phyloP scores from a whole-genome alignment of 2,797 vertebrate genomes.

The Limnodromus scolopaceus region DNA sequence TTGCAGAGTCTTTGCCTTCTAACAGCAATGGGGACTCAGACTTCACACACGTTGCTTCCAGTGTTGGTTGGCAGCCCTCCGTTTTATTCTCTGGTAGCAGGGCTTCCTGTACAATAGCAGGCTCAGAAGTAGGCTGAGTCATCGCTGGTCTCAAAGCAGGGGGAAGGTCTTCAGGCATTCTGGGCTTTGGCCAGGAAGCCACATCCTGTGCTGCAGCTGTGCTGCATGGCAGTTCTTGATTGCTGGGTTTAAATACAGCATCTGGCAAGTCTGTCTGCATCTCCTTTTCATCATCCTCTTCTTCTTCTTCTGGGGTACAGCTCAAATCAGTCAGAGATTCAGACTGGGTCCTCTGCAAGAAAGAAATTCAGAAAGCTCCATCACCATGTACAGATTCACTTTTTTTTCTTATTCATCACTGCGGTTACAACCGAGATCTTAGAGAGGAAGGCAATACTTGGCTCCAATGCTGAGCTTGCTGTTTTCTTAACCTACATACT shows the following conservation, averaged over 20 bases:
- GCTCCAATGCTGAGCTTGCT: background rate
- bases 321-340: conserved; percentile 79
- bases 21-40: background rate
- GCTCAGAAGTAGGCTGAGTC: conserved; percentile 12
- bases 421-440: background rate
- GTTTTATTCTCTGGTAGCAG: background rate
- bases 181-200: conserved; percentile 15
- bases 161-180: conserved; percentile 29
- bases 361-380: background rate
- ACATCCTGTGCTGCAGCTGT: background rate
- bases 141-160: conserved; percentile 1
- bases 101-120: conserved; percentile 45
- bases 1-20: background rate
- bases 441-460: background rate
- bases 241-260: conserved; percentile 51
- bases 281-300: conserved; percentile 59
- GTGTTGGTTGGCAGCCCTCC: background rate
- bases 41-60: background rate
- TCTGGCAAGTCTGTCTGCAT: conserved; percentile 20
- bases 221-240: conserved; percentile 44
- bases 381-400: background rate
- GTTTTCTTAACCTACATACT: background rate
- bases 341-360: conserved; percentile 78
- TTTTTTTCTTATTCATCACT: background rate
- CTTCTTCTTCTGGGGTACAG: conserved; percentile 75